Conservation (phyloP, 2,113 vertebrate genomes). For the Notothenia coriiceps region DNA sequence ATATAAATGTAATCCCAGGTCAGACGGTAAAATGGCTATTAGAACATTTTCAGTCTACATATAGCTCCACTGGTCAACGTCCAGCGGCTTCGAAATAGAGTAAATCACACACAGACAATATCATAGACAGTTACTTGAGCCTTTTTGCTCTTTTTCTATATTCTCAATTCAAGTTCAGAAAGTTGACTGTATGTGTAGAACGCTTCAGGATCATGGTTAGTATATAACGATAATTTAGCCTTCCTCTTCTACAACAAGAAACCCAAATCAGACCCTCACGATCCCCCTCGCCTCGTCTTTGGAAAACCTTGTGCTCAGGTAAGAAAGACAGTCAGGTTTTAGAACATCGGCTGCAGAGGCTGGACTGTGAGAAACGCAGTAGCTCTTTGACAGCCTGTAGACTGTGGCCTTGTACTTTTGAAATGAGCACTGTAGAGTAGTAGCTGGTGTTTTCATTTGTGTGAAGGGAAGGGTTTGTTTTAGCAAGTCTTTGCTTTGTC, state of each 20-base stretch:
- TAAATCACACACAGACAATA: conserved; percentile 70
- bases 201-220: conserved; percentile 41
- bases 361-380: conserved; percentile 26
- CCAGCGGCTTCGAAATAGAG: conserved; percentile 48
- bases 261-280: conserved; percentile 19
- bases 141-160: conserved; percentile 55
- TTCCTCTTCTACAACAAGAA: conserved; percentile 32
- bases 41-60: conserved; percentile 56
- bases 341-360: conserved; percentile 22
- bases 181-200: conserved; percentile 38
- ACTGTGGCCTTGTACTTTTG: conserved; percentile 4
- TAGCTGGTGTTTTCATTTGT: conserved; percentile 68
- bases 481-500: conserved; percentile 7
- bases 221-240: conserved; percentile 59
- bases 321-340: conserved; percentile 18
- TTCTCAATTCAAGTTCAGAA: conserved; percentile 57
- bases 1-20: conserved; percentile 82
- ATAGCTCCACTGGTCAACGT: conserved; percentile 51
- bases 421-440: conserved; percentile 28
- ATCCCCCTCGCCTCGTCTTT: conserved; percentile 44
- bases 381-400: conserved; percentile 42
- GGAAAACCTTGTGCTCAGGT: conserved; percentile 61
- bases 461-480: conserved; percentile 37
- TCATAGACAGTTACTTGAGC: conserved; percentile 65
- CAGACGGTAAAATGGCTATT: conserved; percentile 70